Evolutionary conservation across 2,888 invertebrate genomes (phyloP).

Genomic region (Pandemis cinnamomeana): DNA sequence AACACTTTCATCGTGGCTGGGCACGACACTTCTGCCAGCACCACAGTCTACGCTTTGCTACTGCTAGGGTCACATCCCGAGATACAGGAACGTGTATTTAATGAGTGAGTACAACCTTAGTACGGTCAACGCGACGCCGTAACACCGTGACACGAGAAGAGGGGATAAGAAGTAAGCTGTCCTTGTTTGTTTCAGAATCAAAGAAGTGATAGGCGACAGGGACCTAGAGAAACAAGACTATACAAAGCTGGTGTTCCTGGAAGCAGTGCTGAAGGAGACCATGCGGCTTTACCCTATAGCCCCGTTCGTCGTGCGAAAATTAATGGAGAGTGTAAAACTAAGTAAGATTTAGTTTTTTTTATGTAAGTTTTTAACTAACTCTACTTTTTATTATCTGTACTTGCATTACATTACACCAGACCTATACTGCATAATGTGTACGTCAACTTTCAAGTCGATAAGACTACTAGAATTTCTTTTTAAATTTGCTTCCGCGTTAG

Average conservation of each 20-base stretch:
- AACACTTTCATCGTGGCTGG: slow-evolving; percentile 32
- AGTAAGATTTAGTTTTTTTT: neutral
- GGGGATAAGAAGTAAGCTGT: neutral
- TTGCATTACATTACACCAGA: too few relatives aligned
- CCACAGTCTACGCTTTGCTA: neutral
- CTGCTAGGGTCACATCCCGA: slow-evolving; percentile 21
- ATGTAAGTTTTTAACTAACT: too few relatives aligned
- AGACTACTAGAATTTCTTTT: too few relatives aligned
- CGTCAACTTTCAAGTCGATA: too few relatives aligned
- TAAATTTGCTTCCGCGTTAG: too few relatives aligned
- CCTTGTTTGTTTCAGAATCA: slow-evolving; percentile 2
- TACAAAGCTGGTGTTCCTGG: slow-evolving; percentile 15
- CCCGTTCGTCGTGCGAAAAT: neutral
- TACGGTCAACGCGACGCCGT: too few relatives aligned
- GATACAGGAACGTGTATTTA: slow-evolving; percentile 23
- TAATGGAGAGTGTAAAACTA: neutral
- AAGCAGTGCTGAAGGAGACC: slow-evolving; percentile 25
- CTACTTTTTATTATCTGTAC: too few relatives aligned
- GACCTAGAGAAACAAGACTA: slow-evolving; percentile 9
- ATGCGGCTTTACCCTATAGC: slow-evolving; percentile 16
- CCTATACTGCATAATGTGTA: too few relatives aligned
- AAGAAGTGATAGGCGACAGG: neutral
- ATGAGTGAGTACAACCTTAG: slow-evolving; percentile 20
- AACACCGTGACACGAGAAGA: neutral
- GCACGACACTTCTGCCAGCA: slow-evolving; percentile 22